Percentiles rank a stretch among this genome's conserved stretches.
phyloP scores from a whole-genome alignment of 2,113 vertebrate genomes.

The Mustela lutreola region DNA sequence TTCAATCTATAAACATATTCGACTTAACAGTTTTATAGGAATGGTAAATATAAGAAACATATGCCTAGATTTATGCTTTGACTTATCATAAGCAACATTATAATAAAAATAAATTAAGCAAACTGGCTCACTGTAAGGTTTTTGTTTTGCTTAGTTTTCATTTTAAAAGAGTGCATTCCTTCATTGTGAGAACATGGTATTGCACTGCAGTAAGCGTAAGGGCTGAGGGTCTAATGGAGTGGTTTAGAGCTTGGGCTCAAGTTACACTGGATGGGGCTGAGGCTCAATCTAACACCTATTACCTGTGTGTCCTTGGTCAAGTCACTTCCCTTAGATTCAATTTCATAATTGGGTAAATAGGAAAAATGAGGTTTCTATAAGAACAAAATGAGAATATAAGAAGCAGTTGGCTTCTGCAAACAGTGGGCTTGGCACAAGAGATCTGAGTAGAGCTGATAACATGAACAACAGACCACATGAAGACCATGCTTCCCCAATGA shows the following conservation, averaged over 20 bases:
- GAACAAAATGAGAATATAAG: background rate
- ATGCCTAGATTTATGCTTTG: background rate
- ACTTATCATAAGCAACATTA: conserved; percentile 9
- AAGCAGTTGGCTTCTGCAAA: background rate
- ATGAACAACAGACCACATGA: background rate
- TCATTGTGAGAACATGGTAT: background rate
- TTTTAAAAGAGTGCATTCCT: background rate
- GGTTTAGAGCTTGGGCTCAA: background rate
- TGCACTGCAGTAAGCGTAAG: background rate
- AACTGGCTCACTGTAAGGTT: background rate
- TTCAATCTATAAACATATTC: conserved; percentile 48
- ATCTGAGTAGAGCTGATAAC: background rate
- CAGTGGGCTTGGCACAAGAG: background rate
- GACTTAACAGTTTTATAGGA: conserved; percentile 10
- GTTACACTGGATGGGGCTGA: background rate
- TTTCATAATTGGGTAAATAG: background rate
- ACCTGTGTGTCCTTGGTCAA: background rate
- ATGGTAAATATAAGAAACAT: background rate
- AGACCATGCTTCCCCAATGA: background rate
- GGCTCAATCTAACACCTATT: background rate
- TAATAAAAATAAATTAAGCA: conserved; percentile 22
- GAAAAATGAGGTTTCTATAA: background rate
- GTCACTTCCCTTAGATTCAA: background rate
- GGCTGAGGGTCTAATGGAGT: background rate
- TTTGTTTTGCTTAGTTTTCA: background rate